Base-by-base conservation (phyloP, 2,888 invertebrate genomes). In the Drosophila buzzatii region DNA sequence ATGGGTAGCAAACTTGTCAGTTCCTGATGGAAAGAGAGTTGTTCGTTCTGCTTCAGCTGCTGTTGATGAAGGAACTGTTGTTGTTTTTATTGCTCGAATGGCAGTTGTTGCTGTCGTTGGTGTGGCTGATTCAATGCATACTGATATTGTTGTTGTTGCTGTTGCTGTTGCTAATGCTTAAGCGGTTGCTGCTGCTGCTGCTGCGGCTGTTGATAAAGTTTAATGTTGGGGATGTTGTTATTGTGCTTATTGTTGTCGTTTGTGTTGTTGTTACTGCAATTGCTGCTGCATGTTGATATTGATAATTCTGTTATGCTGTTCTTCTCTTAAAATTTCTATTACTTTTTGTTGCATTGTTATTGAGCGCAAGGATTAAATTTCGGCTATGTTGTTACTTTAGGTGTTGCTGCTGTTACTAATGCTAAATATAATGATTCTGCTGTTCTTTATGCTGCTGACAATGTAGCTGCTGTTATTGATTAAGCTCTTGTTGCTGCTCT, bases 1-100 rank as follows among this genome's bases (percentile, higher is more conserved):
- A 44, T 37, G n/a, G 42, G 73, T 16, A 44, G 42, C 49, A 49
- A 55, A 47, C 57, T 72, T 59, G 64, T 47, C 53, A 59, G 70
- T 59, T 70, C 41, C 47, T 52, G 52, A 33, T 45, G 56, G 14
- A 42, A 27, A 16, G 16, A 53, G 27, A 67, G 20, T 23, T 42
- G 56, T 27, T 53, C 37, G 2, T 49, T 41, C 23, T 44, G n/a
- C 20, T 20, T 35, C 9, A 23, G 47, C 39, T 64, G 59, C 18
- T 65, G 45, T 14, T 12, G 55, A 16, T 61, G 16, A 31, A 47
- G n/a, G 16, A 33, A 20, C 8, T 52, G 42, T n/a, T 37, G 23
- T 49, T 49, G 31, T 9, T 6, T 10, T 6, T 42, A 0, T 12
- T 20, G 6, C 6, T 44, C 12, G 31, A 0, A 23, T 23, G 23